A percentile compares a stretch with the other conserved stretches of the same genome.
phyloP scores from a whole-genome alignment of 2,888 invertebrate genomes.

The Uloborus plumipes region DNA sequence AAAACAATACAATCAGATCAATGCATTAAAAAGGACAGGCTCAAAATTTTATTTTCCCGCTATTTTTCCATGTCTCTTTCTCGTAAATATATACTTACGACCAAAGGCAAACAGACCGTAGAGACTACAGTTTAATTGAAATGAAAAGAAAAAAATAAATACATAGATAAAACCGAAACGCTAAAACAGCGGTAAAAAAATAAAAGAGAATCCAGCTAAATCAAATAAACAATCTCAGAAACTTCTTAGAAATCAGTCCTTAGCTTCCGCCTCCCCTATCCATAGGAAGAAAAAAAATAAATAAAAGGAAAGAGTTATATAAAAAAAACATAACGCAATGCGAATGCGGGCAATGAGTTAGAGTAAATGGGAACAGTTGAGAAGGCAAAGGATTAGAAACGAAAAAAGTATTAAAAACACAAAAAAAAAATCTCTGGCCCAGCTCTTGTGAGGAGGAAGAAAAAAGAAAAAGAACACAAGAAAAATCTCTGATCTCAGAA shows the following conservation, averaged over 20 bases:
- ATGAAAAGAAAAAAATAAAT: neutral
- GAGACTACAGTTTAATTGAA: conserved; percentile 12
- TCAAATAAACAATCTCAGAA: conserved; percentile 10
- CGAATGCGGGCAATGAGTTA: conserved; percentile 55
- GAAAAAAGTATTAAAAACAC: neutral
- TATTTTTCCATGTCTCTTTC: neutral
- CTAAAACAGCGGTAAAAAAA: neutral
- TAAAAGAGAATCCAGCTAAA: conserved; percentile 5
- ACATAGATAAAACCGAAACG: neutral
- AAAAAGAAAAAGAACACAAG: conserved; percentile 21
- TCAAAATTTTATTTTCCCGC: neutral
- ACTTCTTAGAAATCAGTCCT: neutral
- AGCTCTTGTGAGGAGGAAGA: neutral
- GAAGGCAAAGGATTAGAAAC: conserved; percentile 49
- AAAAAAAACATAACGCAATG: conserved; percentile 28
- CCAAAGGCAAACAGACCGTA: conserved; percentile 3
- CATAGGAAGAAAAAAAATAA: conserved; percentile 1
- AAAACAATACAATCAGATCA: no score
- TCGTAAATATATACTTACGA: no score
- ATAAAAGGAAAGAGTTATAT: neutral
- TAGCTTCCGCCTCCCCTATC: neutral
- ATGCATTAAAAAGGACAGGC: neutral
- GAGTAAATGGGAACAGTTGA: conserved; percentile 55
- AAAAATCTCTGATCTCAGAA: conserved; percentile 62
- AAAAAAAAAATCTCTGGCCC: neutral